Evolutionary conservation across 2,113 vertebrate species (phyloP), one percentile per base, ranked within the genome.

Genomic region (Ochotona curzoniae): DNA sequence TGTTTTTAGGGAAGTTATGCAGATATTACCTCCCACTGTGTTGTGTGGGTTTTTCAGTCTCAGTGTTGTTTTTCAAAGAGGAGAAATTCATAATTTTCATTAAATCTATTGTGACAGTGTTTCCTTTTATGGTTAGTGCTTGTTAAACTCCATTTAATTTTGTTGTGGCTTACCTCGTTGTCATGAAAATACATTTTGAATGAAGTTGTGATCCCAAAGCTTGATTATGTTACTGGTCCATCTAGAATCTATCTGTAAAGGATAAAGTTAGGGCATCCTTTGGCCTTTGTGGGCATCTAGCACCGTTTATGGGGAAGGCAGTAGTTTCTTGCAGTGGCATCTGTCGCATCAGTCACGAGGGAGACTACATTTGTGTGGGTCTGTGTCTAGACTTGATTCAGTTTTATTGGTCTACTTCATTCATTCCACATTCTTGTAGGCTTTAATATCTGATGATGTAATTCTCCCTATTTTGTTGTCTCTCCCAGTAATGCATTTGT

Each of bases 41-140:
- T 74, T 49, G 26, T 51, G 20, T 83, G 2, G 23, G 23, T 78
- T 93, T 93, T 67, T 35, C 25, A 83, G 1, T 66, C 61, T 82
- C 17, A 64, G n/a, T 82, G 54, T 47, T 81, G 1, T 71, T 47
- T 71, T 87, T 89, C n/a, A 20, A 66, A 32, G 26, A 60, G 74
- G 25, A 75, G 47, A 86, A 88, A 85, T 64, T 88, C 44, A 73
- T 85, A 44, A 75, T 35, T 93, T 88, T 95, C 84, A 66, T 85
- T 67, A 75, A 81, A 13, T 83, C 23, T 75, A 28, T 49, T 75
- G 32, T 57, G 67, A 30, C 7, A 66, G 3, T 60, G 49, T 71
- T 89, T 90, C 93, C 38, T 28, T 44, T 91, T 78, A 67, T 61
- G 54, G 7, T 67, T 93, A 85, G 73, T 80, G 28, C 51, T 80